Percentiles rank a stretch among this genome's conserved stretches.
Conservation (phyloP, 2,113 vertebrate genomes). For the Osmerus eperlanus region DNA sequence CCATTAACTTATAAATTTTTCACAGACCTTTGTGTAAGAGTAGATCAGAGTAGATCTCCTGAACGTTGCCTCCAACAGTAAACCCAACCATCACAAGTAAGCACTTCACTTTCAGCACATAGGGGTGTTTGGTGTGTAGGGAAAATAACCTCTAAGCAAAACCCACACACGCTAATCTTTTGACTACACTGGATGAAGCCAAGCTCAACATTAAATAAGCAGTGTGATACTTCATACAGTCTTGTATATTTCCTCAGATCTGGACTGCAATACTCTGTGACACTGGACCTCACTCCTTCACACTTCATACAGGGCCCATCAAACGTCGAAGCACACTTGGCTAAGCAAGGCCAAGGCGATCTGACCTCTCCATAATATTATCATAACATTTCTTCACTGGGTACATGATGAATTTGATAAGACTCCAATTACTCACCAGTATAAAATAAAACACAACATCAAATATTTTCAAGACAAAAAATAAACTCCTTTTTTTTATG, state of each 20-base stretch:
- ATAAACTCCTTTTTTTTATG: too few relatives aligned
- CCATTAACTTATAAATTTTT: neutral
- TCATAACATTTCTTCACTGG: neutral
- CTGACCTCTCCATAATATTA: slow-evolving; percentile 1
- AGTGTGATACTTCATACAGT: slow-evolving; percentile 13
- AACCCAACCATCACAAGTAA: slow-evolving; percentile 2
- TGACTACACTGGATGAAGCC: slow-evolving; percentile 19
- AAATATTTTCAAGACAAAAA: too few relatives aligned
- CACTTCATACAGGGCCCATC: neutral
- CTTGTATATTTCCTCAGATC: slow-evolving; percentile 19
- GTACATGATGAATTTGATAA: too few relatives aligned
- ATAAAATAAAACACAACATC: too few relatives aligned
- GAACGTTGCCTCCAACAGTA: neutral
- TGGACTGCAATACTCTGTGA: neutral
- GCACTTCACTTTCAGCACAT: neutral
- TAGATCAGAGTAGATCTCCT: neutral
- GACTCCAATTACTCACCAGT: neutral
- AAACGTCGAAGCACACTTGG: neutral
- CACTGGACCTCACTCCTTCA: neutral
- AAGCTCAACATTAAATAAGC: slow-evolving; percentile 22
- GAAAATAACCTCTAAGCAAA: slow-evolving; percentile 13
- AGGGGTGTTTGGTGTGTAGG: neutral
- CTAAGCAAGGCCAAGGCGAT: neutral
- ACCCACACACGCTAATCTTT: slow-evolving; percentile 17
- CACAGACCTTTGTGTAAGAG: neutral